Percentiles rank a stretch among this genome's conserved stretches.
phyloP scores from a whole-genome alignment of 1,140 invertebrate species.

The Aphis gossypii region DNA sequence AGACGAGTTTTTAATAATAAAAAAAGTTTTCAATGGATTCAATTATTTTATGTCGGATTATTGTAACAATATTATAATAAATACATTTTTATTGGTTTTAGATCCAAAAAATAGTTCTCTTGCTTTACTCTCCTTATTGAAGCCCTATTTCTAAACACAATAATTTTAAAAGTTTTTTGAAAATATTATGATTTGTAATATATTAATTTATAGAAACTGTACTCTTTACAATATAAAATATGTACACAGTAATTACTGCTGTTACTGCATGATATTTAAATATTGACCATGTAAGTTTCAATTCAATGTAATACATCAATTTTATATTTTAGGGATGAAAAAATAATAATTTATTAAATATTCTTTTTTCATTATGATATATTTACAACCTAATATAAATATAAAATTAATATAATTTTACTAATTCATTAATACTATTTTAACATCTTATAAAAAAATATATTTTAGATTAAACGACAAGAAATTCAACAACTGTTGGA shows the following conservation, averaged over 20 bases:
- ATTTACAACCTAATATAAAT: not conserved
- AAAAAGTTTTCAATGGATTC: too few species aligned
- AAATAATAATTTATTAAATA: not conserved
- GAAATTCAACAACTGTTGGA: constrained; percentile 43
- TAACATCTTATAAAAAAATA: not conserved
- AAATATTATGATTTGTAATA: not conserved
- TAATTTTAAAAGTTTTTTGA: too few species aligned
- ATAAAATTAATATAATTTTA: not conserved
- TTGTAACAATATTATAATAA: too few species aligned
- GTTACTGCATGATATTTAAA: not conserved
- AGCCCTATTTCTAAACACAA: too few species aligned
- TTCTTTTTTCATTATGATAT: not conserved
- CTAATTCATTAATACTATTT: not conserved
- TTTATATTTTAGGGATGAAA: not conserved
- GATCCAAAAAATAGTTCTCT: too few species aligned
- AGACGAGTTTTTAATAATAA: too few species aligned
- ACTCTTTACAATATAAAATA: not conserved
- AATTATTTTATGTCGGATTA: too few species aligned
- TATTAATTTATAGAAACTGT: not conserved
- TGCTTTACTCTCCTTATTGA: too few species aligned
- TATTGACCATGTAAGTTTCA: not conserved
- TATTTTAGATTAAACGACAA: constrained; percentile 25
- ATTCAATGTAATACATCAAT: not conserved
- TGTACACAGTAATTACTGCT: not conserved
- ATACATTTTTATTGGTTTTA: too few species aligned